phyloP scores from a whole-genome alignment of 2,113 vertebrate species.

The Sterrhoptilus dennistouni region DNA sequence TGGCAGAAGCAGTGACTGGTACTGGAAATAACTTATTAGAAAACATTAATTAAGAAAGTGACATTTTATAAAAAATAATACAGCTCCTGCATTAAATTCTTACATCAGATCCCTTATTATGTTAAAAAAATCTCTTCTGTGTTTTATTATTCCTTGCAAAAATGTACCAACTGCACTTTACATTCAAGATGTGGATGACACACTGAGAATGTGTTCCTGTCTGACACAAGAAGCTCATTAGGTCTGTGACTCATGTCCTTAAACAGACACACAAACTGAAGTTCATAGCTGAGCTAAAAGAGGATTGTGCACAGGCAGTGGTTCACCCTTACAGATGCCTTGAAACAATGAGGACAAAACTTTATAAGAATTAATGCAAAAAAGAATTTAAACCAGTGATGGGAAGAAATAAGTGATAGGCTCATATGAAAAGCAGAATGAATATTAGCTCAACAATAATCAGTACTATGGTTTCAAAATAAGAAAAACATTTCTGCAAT shows the following conservation, averaged over 20 bases:
- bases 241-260: background rate
- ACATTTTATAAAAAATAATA: constrained; percentile 4
- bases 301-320: rapidly evolving
- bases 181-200: background rate
- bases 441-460: background rate
- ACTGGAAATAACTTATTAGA: constrained; percentile 34
- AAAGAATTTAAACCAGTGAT: background rate
- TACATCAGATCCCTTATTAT: background rate
- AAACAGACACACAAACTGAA: background rate
- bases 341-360: background rate
- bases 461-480: background rate
- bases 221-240: background rate
- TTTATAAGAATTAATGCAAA: background rate
- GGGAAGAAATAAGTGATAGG: background rate
- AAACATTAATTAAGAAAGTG: constrained; percentile 44
- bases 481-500: background rate
- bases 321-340: background rate
- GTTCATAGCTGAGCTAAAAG: background rate
- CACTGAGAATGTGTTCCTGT: background rate
- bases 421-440: background rate
- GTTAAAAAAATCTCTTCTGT: background rate
- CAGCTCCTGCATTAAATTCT: background rate
- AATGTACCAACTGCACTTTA: background rate
- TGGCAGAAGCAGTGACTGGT: background rate
- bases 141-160: background rate